Conservation (phyloP, 2,888 invertebrate species). For the Cheilosia urbana region DNA sequence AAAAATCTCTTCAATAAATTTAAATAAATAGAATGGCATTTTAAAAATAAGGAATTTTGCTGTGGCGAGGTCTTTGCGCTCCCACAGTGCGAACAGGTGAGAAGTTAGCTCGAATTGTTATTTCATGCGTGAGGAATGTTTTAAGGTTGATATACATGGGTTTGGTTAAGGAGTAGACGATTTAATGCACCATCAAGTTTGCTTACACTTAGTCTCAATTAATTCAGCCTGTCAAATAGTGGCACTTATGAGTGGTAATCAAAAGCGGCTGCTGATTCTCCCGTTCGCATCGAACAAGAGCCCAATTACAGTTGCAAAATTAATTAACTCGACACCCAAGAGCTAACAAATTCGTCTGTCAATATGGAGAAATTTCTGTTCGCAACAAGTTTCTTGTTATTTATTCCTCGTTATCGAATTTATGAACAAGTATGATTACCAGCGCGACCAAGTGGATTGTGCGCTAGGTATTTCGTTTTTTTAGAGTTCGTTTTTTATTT, state of each 20-base stretch:
- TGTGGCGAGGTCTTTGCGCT: conserved; percentile 44
- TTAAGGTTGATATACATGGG: not conserved
- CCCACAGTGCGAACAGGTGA: not conserved
- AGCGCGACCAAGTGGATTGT: not conserved
- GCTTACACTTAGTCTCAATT: not conserved
- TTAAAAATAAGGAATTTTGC: conserved; percentile 42
- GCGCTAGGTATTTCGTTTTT: conserved; percentile 18
- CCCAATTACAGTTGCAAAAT: not conserved
- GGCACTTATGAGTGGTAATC: not conserved
- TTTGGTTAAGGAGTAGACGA: not conserved
- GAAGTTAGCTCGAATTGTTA: conserved; percentile 26
- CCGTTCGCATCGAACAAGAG: not conserved
- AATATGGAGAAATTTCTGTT: conserved; percentile 40
- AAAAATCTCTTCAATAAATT: conserved; percentile 48
- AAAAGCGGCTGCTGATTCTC: not conserved
- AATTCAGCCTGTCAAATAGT: not conserved
- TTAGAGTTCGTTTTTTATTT: conserved; percentile 21
- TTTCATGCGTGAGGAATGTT: conserved; percentile 45
- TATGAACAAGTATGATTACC: not conserved
- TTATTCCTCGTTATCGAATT: conserved; percentile 11
- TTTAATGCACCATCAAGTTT: not conserved
- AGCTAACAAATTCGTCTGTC: conserved; percentile 40
- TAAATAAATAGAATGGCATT: conserved; percentile 63
- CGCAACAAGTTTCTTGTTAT: conserved; percentile 18
- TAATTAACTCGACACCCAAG: conserved; percentile 40